Evolutionary conservation across 37 sponge, comb jelly and placozoan species (phyloP), one percentile per base, ranked within the genome.

Genomic region (Hexactinellida sp.): DNA sequence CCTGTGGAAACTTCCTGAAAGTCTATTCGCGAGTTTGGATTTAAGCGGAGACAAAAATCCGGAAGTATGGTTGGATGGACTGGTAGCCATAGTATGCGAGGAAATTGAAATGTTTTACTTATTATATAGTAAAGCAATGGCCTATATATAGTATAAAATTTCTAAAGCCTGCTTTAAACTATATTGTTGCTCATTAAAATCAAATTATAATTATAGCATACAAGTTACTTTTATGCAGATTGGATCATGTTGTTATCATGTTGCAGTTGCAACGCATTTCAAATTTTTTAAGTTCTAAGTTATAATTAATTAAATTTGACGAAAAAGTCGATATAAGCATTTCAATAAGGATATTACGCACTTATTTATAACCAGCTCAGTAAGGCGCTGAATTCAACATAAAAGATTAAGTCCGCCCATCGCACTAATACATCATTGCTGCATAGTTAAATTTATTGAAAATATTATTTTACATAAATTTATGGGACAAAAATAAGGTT

Each of bases 401-500:
- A 28, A 32, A 63, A n/a, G n/a, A 47, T 47, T 63, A 7, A 63
- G 76, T 63, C 76, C 76, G 76, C 76, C 76, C 76, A 63, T 63
- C 76, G 76, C 76, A 63, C 76, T 23, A 47, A 63, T 41, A 41
- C 76, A 63, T 63, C 76, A 63, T 63, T 28, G 76, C 76, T 63
- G 76, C 21, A 21, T 21, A 23, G 30, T 41, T 5, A 41, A 41
- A 41, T 41, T n/a, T 5, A 41, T 41, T 41, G 13, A 5, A 41
- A 41, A 5, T 41, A 10, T 10, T 25, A 28, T 63, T 63, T 63
- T 3, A 63, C 30, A 63, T 10, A 63, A 63, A 32, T 10, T 63
- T n/a, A 10, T n/a, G 3, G 3, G 13, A 28, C 3, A 25, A 10
- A 63, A 7, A 63, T 63, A n/a, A 63, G 76, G 76, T 63, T 63